Evolutionary conservation across 2,888 invertebrate species (phyloP).

Genomic region (Adela reaumurella): DNA sequence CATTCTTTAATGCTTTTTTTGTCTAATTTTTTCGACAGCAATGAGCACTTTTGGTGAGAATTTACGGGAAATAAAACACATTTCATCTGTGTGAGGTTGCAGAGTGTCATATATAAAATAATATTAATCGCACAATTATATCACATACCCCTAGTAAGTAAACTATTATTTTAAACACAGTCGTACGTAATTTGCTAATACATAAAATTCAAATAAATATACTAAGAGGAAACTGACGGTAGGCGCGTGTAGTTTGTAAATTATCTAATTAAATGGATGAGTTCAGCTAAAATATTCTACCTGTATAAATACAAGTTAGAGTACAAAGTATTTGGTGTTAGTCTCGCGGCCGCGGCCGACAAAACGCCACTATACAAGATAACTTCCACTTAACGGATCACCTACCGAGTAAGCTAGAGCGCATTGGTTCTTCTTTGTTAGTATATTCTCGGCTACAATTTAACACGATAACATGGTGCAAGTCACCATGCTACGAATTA

Average conservation of each 20-base stretch:
- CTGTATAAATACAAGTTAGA: not conserved
- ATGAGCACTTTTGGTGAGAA: conserved; percentile 71
- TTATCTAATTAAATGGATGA: not conserved
- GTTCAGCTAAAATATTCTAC: not conserved
- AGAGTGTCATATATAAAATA: not conserved
- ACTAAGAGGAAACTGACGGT: not conserved
- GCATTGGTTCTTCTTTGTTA: conserved; percentile 50
- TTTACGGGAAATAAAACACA: conserved; percentile 43
- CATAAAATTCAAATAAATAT: not conserved
- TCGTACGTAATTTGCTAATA: too few species aligned
- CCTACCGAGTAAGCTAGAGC: conserved; percentile 53
- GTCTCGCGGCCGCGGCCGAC: conserved; percentile 4
- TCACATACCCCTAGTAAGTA: too few species aligned
- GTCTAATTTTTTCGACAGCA: conserved; percentile 62
- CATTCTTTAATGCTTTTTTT: conserved; percentile 56
- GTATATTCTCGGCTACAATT: conserved; percentile 55
- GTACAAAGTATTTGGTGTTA: not conserved
- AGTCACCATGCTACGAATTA: conserved; percentile 53
- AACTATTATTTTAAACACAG: too few species aligned
- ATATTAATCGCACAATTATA: too few species aligned
- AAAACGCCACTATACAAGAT: conserved; percentile 38
- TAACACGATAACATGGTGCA: conserved; percentile 52
- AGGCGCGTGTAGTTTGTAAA: not conserved
- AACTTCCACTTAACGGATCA: conserved; percentile 39
- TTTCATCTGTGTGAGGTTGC: conserved; percentile 19